Conservation (phyloP, 2,888 invertebrate species). For the Aromia moschata region DNA sequence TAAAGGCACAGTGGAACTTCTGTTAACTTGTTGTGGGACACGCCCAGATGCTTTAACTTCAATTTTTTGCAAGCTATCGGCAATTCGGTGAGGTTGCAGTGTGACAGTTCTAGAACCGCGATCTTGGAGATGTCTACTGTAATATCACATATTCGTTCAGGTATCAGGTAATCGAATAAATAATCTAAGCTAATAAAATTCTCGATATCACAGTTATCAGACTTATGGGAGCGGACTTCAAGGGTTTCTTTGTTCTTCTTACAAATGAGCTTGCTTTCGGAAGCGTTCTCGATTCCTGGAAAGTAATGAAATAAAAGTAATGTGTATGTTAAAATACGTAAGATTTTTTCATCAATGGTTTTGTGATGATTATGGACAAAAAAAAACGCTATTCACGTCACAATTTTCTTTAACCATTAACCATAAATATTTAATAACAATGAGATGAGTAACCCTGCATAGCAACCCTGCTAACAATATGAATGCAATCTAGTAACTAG, state of each 20-base stretch:
- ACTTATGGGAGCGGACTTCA: neutral
- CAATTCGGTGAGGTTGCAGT: constrained; percentile 40
- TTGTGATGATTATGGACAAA: too few species aligned
- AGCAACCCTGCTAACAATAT: too few species aligned
- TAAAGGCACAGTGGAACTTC: constrained; percentile 46
- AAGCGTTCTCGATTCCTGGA: neutral
- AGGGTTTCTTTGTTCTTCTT: neutral
- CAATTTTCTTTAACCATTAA: too few species aligned
- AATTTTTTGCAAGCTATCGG: constrained; percentile 35
- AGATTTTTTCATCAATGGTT: too few species aligned
- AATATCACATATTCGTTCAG: neutral
- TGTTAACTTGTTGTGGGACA: constrained; percentile 43
- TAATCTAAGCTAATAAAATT: neutral
- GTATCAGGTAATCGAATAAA: neutral
- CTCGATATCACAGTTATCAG: neutral
- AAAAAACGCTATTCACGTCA: too few species aligned
- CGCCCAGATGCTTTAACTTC: constrained; percentile 38
- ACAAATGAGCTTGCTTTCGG: neutral
- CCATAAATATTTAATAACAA: too few species aligned
- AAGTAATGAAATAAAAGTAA: neutral
- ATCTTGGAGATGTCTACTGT: constrained; percentile 23
- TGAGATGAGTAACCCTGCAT: too few species aligned
- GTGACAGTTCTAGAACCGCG: constrained; percentile 35
- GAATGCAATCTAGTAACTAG: too few species aligned
- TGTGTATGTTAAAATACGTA: neutral